These are phyloP conservation scores for Dicyrtomina minuta DNA, from an alignment of 2,888 invertebrate genomes.

Conservation along the genomic window DNA sequence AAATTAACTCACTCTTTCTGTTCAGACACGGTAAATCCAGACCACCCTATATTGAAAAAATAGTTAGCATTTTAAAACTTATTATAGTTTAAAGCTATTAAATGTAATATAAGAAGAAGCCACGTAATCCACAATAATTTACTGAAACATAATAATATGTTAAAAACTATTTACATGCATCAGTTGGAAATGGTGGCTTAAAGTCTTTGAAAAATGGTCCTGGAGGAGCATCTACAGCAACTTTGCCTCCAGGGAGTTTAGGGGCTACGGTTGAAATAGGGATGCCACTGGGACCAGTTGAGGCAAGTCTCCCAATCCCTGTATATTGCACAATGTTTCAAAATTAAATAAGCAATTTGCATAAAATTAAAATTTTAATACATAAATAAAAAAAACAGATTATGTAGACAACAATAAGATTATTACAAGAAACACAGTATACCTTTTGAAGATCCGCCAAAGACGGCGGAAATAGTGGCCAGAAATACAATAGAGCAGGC, in stretches of 20 bases:
- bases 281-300: slow-evolving; percentile 37
- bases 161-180: slow-evolving; percentile 36
- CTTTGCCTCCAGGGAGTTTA: slow-evolving; percentile 42
- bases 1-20: slow-evolving; percentile 40
- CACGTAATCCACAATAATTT: too few species aligned
- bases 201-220: slow-evolving; percentile 48
- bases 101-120: not conserved
- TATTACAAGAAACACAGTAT: too few species aligned
- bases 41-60: slow-evolving; percentile 42
- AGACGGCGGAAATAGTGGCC: too few species aligned
- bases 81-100: not conserved
- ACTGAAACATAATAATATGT: too few species aligned
- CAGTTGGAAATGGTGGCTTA: slow-evolving; percentile 45
- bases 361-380: too few species aligned
- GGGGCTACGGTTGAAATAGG: slow-evolving; percentile 41
- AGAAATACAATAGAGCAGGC: too few species aligned
- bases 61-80: not conserved
- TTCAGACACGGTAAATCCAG: slow-evolving; percentile 42
- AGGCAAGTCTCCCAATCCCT: not conserved
- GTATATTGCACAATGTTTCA: too few species aligned
- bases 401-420: too few species aligned
- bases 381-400: too few species aligned
- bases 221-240: slow-evolving; percentile 43
- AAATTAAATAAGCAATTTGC: too few species aligned
- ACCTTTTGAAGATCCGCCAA: too few species aligned